These are phyloP conservation scores for Orbicella faveolata DNA, from an alignment of 64 coral and sea anemone genomes.

Conservation along the genomic window DNA sequence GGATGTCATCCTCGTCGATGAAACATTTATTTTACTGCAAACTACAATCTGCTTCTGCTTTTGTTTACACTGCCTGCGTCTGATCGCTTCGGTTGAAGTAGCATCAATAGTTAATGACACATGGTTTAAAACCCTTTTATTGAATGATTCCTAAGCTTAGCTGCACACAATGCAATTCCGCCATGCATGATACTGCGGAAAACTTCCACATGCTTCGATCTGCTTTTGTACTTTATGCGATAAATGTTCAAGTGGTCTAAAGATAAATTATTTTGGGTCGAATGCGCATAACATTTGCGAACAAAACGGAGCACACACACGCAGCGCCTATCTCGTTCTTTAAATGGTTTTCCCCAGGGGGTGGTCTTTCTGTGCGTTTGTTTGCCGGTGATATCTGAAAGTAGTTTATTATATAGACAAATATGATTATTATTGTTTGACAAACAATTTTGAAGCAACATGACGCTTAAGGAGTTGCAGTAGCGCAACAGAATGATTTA, in stretches of 20 bases:
- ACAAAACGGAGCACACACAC: neutral
- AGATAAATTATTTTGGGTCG: neutral
- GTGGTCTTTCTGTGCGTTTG: neutral
- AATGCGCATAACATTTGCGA: neutral
- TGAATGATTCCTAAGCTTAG: neutral
- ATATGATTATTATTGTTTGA: neutral
- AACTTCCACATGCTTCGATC: neutral
- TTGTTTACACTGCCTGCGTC: conserved; percentile 23
- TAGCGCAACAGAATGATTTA: neutral
- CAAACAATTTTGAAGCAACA: neutral
- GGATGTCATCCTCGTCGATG: neutral
- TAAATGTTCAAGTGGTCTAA: neutral
- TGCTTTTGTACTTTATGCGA: neutral
- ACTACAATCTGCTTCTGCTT: conserved; percentile 34
- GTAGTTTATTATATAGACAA: conserved; percentile 7
- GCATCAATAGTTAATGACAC: conserved; percentile 46
- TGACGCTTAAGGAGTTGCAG: neutral
- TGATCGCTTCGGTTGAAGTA: conserved; percentile 2
- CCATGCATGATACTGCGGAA: neutral
- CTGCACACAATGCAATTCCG: neutral
- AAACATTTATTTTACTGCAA: conserved; percentile 11
- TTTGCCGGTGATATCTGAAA: conserved; percentile 10
- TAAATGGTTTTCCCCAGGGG: conserved; percentile 7
- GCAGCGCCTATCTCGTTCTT: conserved; percentile 19
- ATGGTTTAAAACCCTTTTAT: neutral